phyloP scores from a whole-genome alignment of 2,113 vertebrate genomes.

The Pionites leucogaster region DNA sequence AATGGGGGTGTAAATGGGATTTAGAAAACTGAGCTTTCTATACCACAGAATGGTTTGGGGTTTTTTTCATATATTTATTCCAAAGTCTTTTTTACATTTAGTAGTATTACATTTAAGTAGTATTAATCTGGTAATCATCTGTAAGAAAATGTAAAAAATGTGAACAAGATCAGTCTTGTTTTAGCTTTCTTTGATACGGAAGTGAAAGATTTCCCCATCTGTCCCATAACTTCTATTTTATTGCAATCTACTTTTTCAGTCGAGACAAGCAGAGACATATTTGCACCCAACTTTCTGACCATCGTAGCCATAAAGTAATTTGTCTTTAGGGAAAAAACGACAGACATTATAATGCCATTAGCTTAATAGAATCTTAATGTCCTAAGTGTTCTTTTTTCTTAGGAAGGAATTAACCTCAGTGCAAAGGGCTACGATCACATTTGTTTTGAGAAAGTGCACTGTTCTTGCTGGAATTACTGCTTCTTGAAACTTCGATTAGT shows the following conservation, averaged over 20 bases:
- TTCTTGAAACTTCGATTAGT: constrained; percentile 4
- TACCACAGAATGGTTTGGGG: rapidly evolving
- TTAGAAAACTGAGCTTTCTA: neutral
- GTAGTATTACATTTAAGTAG: neutral
- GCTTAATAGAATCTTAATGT: constrained; percentile 25
- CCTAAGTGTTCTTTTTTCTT: neutral
- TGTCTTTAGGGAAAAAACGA: neutral
- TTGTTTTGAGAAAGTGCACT: neutral
- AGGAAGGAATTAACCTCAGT: neutral
- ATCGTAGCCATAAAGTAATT: neutral
- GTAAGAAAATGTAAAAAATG: neutral
- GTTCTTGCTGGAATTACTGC: neutral
- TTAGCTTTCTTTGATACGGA: neutral
- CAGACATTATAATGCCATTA: constrained; percentile 6
- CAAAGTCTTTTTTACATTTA: neutral
- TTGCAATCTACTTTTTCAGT: neutral
- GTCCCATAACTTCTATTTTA: neutral
- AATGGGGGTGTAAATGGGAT: neutral
- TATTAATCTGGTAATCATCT: neutral
- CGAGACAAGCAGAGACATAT: neutral
- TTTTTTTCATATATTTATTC: neutral
- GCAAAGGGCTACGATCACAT: neutral
- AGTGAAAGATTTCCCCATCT: neutral
- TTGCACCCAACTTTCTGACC: neutral
- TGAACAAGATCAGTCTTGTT: neutral